phyloP scores from a whole-genome alignment of 2,113 vertebrate genomes.

The Cygnus buccinator region DNA sequence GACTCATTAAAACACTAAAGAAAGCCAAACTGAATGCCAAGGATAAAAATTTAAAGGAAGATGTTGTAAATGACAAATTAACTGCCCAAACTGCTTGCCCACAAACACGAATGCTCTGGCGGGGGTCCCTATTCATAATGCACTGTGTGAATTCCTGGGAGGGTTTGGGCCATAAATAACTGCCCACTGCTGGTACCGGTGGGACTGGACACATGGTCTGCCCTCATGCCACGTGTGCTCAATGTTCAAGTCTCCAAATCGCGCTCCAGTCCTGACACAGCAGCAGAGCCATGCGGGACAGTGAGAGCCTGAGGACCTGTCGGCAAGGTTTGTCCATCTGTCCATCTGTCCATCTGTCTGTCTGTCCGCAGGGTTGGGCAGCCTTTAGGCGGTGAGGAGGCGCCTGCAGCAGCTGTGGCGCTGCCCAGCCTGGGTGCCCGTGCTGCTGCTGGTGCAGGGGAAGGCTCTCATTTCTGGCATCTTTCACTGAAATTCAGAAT shows the following conservation, averaged over 20 bases:
- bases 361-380: neutral
- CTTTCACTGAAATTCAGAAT: neutral
- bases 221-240: too few species aligned
- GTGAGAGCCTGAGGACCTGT: neutral
- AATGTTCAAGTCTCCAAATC: neutral
- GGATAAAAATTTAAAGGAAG: neutral
- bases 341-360: neutral
- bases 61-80: neutral
- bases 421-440: too few species aligned
- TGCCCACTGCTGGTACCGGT: fast-evolving
- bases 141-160: fast-evolving
- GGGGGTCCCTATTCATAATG: fast-evolving
- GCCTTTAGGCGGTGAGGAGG: neutral
- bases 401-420: neutral
- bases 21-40: neutral
- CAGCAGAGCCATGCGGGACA: fast-evolving
- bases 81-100: neutral
- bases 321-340: neutral
- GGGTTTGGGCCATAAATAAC: neutral
- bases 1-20: neutral
- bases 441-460: neutral
- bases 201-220: neutral
- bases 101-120: neutral
- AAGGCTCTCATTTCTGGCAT: neutral
- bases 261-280: neutral